A percentile compares a stretch with the other conserved stretches of the same genome.
Conservation (phyloP, 53 echinoderm and acorn worm genomes). For the Temnopleurus reevesii region DNA sequence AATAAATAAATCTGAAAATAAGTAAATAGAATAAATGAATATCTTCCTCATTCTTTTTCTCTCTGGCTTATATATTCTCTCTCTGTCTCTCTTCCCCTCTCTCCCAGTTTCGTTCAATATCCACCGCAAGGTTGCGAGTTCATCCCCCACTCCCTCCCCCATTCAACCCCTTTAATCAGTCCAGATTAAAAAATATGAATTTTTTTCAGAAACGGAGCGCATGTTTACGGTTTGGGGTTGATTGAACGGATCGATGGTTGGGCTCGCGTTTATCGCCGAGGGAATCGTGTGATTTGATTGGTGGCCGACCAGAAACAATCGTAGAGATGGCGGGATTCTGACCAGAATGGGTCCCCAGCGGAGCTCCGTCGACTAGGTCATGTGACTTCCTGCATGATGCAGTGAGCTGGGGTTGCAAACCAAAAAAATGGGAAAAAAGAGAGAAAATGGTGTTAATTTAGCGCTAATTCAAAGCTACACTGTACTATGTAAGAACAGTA, state of each 20-base stretch:
- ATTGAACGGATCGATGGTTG: constrained; percentile 58
- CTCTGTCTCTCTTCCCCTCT: neutral
- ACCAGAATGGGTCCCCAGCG: constrained; percentile 9
- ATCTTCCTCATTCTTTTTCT: neutral
- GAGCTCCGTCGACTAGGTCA: neutral
- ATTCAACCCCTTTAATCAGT: constrained; percentile 45
- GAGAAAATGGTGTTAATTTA: too few relatives aligned
- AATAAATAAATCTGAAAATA: too few relatives aligned
- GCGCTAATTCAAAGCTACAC: too few relatives aligned
- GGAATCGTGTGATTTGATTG: constrained; percentile 54
- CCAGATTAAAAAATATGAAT: constrained; percentile 58
- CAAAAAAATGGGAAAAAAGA: neutral
- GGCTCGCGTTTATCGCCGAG: constrained; percentile 43
- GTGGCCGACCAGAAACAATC: constrained; percentile 51
- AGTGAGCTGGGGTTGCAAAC: neutral
- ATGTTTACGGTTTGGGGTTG: constrained; percentile 62
- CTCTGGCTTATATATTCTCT: neutral
- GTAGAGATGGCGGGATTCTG: neutral
- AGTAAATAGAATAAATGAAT: too few relatives aligned
- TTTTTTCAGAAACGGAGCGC: constrained; percentile 48
- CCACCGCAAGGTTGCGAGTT: neutral
- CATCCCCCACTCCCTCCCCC: neutral
- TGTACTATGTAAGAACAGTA: too few relatives aligned
- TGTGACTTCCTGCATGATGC: neutral
- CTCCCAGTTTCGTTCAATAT: neutral